Conservation (phyloP, 2,797 vertebrate species). For the Danio kyathit region DNA sequence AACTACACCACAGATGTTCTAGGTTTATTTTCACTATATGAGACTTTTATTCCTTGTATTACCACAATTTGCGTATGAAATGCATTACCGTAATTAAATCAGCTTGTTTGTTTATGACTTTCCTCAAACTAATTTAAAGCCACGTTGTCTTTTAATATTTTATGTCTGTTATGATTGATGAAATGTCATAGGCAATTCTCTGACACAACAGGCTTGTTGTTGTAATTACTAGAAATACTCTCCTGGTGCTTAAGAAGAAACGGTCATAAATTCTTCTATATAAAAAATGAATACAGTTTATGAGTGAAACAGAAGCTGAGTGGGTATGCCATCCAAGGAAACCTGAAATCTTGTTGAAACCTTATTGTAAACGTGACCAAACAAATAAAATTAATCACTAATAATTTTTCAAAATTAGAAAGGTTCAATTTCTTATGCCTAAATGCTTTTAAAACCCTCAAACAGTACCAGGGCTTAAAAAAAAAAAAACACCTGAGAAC, state of each 20-base stretch:
- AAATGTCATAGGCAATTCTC: neutral
- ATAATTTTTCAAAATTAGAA: no score
- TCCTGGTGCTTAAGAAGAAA: neutral
- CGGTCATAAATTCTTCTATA: neutral
- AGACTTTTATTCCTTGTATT: slow-evolving; percentile 7
- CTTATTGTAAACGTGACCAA: no score
- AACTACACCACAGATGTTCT: neutral
- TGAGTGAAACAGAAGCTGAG: neutral
- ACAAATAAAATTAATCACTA: no score
- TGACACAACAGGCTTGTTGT: neutral
- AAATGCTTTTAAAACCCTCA: no score
- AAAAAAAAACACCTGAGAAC: no score
- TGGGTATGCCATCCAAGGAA: neutral
- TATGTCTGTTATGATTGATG: slow-evolving; percentile 6
- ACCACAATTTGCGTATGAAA: slow-evolving; percentile 14
- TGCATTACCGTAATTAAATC: slow-evolving; percentile 18
- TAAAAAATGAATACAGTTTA: neutral
- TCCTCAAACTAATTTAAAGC: neutral
- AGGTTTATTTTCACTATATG: neutral
- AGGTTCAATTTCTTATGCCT: no score
- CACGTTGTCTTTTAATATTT: slow-evolving; percentile 30
- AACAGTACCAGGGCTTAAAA: no score
- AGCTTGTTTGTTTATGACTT: slow-evolving; percentile 14
- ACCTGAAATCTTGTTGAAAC: no score
- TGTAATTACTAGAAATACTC: neutral